These are phyloP conservation scores for Echinarachnius parma DNA, from an alignment of 53 echinoderm and acorn worm species.

Conservation along the genomic window DNA sequence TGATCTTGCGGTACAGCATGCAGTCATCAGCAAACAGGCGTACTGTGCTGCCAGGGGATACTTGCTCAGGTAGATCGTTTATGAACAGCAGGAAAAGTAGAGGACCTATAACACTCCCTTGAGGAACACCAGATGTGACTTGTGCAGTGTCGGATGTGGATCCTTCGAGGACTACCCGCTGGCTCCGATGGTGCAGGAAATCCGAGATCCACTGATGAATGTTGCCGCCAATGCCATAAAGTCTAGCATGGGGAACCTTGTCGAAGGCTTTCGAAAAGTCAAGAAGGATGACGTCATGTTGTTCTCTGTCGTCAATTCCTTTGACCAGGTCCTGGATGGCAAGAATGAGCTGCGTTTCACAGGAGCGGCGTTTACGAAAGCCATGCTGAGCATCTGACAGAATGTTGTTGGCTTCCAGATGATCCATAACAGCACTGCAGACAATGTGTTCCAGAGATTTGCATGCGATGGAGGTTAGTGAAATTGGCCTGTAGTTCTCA, in stretches of 20 bases:
- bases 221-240: constrained; percentile 20
- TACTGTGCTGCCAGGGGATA: constrained; percentile 31
- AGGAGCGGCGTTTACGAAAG: constrained; percentile 25
- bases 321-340: constrained; percentile 21
- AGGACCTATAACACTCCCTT: constrained; percentile 52
- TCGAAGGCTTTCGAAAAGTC: constrained; percentile 56
- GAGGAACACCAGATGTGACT: constrained; percentile 56
- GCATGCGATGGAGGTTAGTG: constrained; percentile 22
- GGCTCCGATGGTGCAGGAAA: constrained; percentile 28
- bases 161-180: constrained; percentile 42
- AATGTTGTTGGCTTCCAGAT: constrained; percentile 17
- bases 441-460: constrained; percentile 40
- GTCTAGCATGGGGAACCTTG: constrained; percentile 38
- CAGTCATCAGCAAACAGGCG: constrained; percentile 63
- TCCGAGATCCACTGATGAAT: constrained; percentile 29
- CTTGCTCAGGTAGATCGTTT: constrained; percentile 45
- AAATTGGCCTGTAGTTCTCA: constrained; percentile 37
- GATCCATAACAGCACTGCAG: constrained; percentile 10
- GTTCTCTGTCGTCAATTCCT: constrained; percentile 28
- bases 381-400: constrained; percentile 48
- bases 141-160: background rate
- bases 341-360: constrained; percentile 25
- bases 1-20: constrained; percentile 37
- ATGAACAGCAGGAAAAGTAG: constrained; percentile 50
- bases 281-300: constrained; percentile 22